These are phyloP conservation scores for Epicampocera succincta DNA, from an alignment of 2,888 invertebrate genomes.

Conservation along the genomic window DNA sequence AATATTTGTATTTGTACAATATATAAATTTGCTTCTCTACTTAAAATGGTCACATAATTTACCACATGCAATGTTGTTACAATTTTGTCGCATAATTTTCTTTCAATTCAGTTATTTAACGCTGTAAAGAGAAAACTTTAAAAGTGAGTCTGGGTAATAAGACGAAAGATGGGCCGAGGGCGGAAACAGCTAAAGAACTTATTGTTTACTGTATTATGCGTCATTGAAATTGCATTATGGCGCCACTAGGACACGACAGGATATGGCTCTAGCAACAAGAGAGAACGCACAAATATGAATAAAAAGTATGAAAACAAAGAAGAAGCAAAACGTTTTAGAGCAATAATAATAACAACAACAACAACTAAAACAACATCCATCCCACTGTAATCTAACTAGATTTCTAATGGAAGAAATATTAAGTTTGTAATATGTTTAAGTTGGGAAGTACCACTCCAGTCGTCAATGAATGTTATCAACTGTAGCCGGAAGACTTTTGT, in stretches of 20 bases:
- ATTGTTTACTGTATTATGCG: constrained; percentile 69
- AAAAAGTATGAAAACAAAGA: constrained; percentile 10
- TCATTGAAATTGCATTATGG: constrained; percentile 71
- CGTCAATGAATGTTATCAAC: too few relatives aligned
- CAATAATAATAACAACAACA: constrained; percentile 16
- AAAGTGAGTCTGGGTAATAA: constrained; percentile 4
- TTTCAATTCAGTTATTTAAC: constrained; percentile 68
- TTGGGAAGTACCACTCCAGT: constrained; percentile 29
- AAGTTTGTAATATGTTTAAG: constrained; percentile 59
- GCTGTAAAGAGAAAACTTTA: constrained; percentile 50
- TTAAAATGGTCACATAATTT: constrained; percentile 68
- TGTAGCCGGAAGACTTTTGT: too few relatives aligned
- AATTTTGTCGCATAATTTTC: constrained; percentile 71
- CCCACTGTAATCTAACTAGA: constrained; percentile 63
- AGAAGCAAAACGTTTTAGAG: constrained; percentile 42
- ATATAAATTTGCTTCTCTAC: constrained; percentile 31
- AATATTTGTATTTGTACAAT: background rate
- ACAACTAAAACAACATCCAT: constrained; percentile 39
- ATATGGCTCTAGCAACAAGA: constrained; percentile 62
- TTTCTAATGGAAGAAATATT: constrained; percentile 64
- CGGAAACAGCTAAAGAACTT: constrained; percentile 48
- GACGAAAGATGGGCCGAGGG: background rate
- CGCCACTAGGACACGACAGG: constrained; percentile 69
- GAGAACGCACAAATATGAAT: constrained; percentile 29
- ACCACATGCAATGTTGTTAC: constrained; percentile 70